Percentiles rank a stretch among this genome's conserved stretches.
Evolutionary conservation across 2,113 vertebrate species (phyloP).

Genomic region (Tetraodon nigroviridis): DNA sequence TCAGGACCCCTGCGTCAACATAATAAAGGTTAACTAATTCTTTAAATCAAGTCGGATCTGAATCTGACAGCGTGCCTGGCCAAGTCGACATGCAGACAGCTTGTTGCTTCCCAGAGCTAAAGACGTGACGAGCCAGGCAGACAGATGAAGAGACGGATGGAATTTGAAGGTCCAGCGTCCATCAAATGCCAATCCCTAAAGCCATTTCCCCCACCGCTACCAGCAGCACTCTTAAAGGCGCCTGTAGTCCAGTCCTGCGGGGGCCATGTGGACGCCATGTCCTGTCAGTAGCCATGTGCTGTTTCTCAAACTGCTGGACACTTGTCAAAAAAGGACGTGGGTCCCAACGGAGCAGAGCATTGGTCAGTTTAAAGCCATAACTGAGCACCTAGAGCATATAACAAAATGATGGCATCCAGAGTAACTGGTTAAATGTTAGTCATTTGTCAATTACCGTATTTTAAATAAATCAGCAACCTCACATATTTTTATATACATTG

Average conservation of each 20-base stretch:
- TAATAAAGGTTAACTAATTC: conserved; percentile 78
- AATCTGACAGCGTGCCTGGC: conserved; percentile 63
- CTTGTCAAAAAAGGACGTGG: conserved; percentile 25
- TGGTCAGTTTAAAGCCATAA: conserved; percentile 9
- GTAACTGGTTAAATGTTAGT: background rate
- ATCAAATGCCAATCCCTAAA: conserved; percentile 49
- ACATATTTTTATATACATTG: too few relatives aligned
- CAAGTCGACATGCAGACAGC: conserved; percentile 43
- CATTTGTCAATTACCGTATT: conserved; percentile 1
- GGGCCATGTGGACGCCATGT: conserved; percentile 6
- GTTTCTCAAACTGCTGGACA: conserved; percentile 39
- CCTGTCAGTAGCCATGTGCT: conserved; percentile 55
- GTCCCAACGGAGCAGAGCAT: conserved; percentile 14
- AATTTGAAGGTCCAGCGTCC: conserved; percentile 59
- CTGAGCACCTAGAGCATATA: background rate
- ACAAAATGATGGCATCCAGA: too few relatives aligned
- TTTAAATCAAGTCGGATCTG: conserved; percentile 68
- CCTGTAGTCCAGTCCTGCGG: conserved; percentile 29
- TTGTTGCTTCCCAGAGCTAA: conserved; percentile 48
- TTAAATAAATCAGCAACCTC: too few relatives aligned
- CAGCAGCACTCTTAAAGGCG: conserved; percentile 6
- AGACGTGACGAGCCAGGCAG: conserved; percentile 51
- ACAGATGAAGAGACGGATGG: conserved; percentile 52
- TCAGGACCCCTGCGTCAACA: conserved; percentile 53
- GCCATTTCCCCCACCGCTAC: conserved; percentile 19